These are phyloP conservation scores for Lutjanus erythropterus DNA, from an alignment of 2,113 vertebrate species.

Conservation along the genomic window DNA sequence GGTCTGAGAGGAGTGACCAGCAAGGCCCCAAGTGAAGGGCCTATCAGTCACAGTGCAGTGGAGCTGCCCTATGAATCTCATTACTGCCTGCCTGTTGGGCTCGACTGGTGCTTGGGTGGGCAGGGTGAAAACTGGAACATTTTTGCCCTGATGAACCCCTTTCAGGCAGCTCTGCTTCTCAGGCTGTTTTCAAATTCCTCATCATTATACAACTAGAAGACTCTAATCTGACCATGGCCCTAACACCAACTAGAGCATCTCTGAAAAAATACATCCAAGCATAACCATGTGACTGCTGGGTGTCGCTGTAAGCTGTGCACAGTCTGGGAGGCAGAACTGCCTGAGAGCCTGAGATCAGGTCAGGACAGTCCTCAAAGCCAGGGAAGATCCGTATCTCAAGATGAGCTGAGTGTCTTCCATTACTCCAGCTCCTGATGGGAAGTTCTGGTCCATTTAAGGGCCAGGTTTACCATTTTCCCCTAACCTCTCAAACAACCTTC, in stretches of 20 bases:
- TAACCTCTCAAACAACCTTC: not conserved
- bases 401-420: not conserved
- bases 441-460: not conserved
- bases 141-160: not conserved
- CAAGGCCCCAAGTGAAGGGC: not conserved
- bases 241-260: not conserved
- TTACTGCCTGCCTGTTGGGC: not conserved
- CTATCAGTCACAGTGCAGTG: slow-evolving; percentile 15
- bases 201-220: not conserved
- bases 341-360: not conserved
- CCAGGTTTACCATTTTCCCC: not conserved
- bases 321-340: not conserved
- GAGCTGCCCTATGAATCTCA: slow-evolving; percentile 19
- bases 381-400: not conserved
- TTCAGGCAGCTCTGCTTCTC: not conserved
- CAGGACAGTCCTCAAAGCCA: not conserved
- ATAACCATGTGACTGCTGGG: not conserved
- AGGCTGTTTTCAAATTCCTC: not conserved
- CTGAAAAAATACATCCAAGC: not conserved
- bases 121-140: not conserved
- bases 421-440: not conserved
- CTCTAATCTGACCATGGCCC: not conserved
- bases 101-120: not conserved
- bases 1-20: slow-evolving; percentile 1
- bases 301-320: not conserved